Evolutionary conservation across 2,113 vertebrate genomes (phyloP).

Genomic region (Alligator sinensis): DNA sequence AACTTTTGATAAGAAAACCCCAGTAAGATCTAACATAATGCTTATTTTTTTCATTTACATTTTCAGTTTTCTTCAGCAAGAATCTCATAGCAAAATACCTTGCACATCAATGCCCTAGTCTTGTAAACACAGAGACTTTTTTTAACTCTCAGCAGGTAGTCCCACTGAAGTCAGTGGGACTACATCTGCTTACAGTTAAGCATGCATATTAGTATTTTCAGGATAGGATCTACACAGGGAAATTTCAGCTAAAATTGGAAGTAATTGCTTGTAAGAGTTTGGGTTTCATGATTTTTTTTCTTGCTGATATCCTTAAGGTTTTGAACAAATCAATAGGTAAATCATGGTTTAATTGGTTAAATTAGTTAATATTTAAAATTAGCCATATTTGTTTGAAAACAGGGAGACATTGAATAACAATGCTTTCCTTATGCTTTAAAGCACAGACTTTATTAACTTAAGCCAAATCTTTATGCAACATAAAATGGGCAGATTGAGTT

Average conservation of each 20-base stretch:
- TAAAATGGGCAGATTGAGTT: conserved; percentile 1
- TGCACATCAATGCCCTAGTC: neutral
- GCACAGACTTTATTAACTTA: neutral
- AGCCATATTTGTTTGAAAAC: neutral
- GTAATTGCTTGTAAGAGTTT: neutral
- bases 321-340: rapidly evolving
- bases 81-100: neutral
- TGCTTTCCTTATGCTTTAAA: rapidly evolving
- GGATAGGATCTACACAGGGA: neutral
- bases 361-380: neutral
- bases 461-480: neutral
- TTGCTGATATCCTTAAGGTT: neutral
- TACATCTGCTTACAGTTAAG: neutral
- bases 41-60: neutral
- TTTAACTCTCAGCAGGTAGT: neutral
- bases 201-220: neutral
- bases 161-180: neutral
- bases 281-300: neutral
- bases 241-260: neutral
- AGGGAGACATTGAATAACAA: neutral
- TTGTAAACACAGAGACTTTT: neutral
- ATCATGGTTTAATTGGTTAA: neutral
- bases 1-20: neutral
- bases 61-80: neutral
- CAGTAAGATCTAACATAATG: neutral